Percentiles rank a stretch among this genome's conserved stretches.
Conservation (phyloP, 2,113 vertebrate genomes). For the Corydoras sp. region DNA sequence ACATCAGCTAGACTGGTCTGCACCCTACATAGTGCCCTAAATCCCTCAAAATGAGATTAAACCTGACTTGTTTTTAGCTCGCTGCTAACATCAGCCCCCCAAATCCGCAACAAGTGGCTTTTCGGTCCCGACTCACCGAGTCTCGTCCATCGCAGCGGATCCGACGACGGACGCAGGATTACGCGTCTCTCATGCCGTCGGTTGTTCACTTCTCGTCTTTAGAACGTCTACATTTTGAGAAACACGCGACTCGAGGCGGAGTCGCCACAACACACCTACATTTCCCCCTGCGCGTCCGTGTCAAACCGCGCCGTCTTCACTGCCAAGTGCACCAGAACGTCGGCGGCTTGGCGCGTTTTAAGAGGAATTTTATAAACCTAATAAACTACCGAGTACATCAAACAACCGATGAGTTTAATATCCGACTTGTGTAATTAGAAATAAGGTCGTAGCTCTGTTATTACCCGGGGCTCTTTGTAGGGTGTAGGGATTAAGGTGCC, state of each 20-base stretch:
- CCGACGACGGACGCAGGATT: too few species aligned
- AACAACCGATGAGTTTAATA: too few species aligned
- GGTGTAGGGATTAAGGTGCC: too few species aligned
- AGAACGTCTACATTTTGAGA: slow-evolving; percentile 10
- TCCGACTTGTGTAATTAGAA: too few species aligned
- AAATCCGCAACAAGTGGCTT: neutral
- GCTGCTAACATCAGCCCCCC: neutral
- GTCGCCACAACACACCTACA: neutral
- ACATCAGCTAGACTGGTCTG: neutral
- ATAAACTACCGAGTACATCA: too few species aligned
- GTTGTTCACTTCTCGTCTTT: neutral
- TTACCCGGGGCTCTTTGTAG: too few species aligned
- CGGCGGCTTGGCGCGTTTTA: too few species aligned
- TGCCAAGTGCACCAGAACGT: too few species aligned
- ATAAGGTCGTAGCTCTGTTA: too few species aligned
- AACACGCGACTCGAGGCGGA: neutral
- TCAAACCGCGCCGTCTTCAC: neutral
- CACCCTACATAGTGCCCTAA: slow-evolving; percentile 11
- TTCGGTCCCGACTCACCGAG: slow-evolving; percentile 27
- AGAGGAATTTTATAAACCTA: too few species aligned
- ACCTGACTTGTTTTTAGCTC: slow-evolving; percentile 10
- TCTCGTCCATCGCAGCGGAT: slow-evolving; percentile 41
- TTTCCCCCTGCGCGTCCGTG: neutral
- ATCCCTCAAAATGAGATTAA: neutral
- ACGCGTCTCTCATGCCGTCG: neutral